A percentile compares a stretch with the other conserved stretches of the same genome.
Conservation (phyloP, 37 sponge, comb jelly and placozoan genomes). For the Diacarnus erythraeanus region DNA sequence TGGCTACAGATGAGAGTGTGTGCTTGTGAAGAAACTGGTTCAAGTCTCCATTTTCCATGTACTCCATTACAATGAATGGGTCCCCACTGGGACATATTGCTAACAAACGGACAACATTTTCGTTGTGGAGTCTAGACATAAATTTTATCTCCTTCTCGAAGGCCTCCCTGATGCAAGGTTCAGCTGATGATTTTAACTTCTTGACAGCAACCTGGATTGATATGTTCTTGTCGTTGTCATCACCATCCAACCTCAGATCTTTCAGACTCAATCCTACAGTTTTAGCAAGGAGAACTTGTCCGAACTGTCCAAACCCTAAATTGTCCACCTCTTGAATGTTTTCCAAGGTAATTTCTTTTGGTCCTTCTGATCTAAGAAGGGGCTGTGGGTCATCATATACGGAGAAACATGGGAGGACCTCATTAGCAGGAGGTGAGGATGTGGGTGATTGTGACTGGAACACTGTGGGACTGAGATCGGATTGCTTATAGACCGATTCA, state of each 20-base stretch:
- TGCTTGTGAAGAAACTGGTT: slow-evolving; percentile 67
- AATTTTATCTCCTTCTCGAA: slow-evolving; percentile 89
- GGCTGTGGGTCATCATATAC: slow-evolving; percentile 55
- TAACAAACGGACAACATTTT: slow-evolving; percentile 76
- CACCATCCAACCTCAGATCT: slow-evolving; percentile 46
- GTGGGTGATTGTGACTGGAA: neutral
- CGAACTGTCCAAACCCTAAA: slow-evolving; percentile 78
- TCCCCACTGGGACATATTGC: slow-evolving; percentile 59
- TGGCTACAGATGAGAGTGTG: neutral
- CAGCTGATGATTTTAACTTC: slow-evolving; percentile 60
- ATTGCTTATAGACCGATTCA: slow-evolving; percentile 16
- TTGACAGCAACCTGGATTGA: slow-evolving; percentile 71
- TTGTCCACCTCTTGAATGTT: slow-evolving; percentile 31
- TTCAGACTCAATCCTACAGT: slow-evolving; percentile 65
- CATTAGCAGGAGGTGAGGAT: neutral
- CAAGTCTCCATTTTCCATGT: slow-evolving; percentile 91
- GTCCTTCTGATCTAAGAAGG: slow-evolving; percentile 39
- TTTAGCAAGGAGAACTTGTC: slow-evolving; percentile 67
- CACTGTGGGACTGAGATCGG: slow-evolving; percentile 9
- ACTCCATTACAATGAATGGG: slow-evolving; percentile 88
- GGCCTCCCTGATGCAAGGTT: slow-evolving; percentile 40
- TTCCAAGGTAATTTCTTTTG: slow-evolving; percentile 21
- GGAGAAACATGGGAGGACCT: slow-evolving; percentile 22
- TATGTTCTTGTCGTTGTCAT: slow-evolving; percentile 29
- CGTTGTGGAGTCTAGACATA: slow-evolving; percentile 74